These are phyloP conservation scores for Cladopsammia gracilis DNA, from an alignment of 64 coral and sea anemone species.

Conservation along the genomic window DNA sequence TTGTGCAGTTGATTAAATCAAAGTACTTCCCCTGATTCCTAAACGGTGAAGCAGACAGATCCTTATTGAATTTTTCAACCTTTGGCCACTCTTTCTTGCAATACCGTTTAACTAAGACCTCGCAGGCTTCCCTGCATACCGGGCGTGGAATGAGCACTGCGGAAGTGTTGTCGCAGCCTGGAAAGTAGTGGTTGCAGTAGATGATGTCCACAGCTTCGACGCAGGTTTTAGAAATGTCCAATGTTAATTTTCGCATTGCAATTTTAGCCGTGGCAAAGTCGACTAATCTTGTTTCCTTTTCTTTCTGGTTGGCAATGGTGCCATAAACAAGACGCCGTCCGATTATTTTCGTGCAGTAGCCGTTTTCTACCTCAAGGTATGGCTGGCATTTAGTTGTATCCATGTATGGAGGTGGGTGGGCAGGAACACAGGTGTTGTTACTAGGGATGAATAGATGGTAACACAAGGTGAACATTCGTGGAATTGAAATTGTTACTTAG, in stretches of 20 bases:
- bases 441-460: neutral
- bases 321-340: neutral
- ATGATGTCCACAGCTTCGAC: neutral
- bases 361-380: neutral
- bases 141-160: neutral
- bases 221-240: neutral
- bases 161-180: neutral
- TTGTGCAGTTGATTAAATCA: neutral
- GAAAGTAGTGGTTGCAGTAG: slow-evolving; percentile 14
- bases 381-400: neutral
- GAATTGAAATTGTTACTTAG: too few species aligned
- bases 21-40: neutral
- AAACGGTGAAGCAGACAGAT: neutral
- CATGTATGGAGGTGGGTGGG: neutral
- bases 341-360: neutral
- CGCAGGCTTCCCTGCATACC: neutral
- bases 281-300: neutral
- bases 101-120: neutral
- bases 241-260: neutral
- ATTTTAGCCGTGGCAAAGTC: neutral
- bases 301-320: neutral
- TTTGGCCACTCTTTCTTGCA: neutral
- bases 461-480: neutral
- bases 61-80: neutral
- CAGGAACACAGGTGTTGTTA: slow-evolving; percentile 7